Evolutionary conservation across 2,888 invertebrate genomes (phyloP), one percentile per base, ranked within the genome.

Genomic region (Tachina lurida): DNA sequence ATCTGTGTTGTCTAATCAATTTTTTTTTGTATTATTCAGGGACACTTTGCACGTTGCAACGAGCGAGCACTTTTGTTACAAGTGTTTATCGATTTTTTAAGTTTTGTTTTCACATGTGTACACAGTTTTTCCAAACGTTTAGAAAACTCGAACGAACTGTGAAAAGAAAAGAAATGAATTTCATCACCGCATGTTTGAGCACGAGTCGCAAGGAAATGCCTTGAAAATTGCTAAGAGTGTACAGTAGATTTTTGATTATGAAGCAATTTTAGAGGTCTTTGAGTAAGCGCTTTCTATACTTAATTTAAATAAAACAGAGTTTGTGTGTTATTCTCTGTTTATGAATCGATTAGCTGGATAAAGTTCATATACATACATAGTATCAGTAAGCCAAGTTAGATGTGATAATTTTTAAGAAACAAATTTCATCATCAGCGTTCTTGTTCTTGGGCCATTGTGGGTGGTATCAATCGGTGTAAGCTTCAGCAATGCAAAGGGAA

Each of bases 41-140:
- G 76, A 52, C 70, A 70, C 19, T 31, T 10, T 43, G 10, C 9
- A 65, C 49, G 56, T 58, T 43, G 43, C 41, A 65, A n/a, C 43
- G 39, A 45, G 71, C 43, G 39, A 45, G 71, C 22, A 68, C 31
- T 68, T 62, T 45, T 70, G 45, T 47, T 43, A 70, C 39, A 83
- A 73, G 52, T 52, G 22, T 22, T 56, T 84, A 84, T 84, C 39
- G 83, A 84, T 84, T 83, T 78, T 67, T 62, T 22, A 22, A 63
- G 39, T 41, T 60, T 47, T 47, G 7, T n/a, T 10, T 31, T 52
- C 19, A 12, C 45, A 54, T 7, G 3, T n/a, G n/a, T 3, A 17
- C 41, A 68, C 1, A 54, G 47, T 7, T 43, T 71, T 70, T 10
- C 13, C 13, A 31, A 60, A 68, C 10, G 15, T n/a, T 22, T n/a